Evolutionary conservation across 1,140 invertebrate species (phyloP).

Genomic region (Latrodectus geometricus): DNA sequence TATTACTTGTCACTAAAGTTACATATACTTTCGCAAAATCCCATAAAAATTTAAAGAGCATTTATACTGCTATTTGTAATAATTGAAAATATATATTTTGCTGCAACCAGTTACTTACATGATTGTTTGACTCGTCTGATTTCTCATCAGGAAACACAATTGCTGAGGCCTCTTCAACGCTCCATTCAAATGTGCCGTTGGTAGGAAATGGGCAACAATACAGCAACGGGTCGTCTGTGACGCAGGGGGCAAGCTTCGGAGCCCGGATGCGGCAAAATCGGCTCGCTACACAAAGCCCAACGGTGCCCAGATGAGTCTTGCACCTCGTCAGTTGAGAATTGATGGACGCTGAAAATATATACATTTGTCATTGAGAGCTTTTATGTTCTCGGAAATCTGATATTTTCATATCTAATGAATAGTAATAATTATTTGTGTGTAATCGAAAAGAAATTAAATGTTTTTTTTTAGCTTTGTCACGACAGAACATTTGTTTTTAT

Average conservation of each 20-base stretch:
- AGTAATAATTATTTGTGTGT: too few relatives aligned
- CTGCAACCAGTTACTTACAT: not conserved
- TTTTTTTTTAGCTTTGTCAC: too few relatives aligned
- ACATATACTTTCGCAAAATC: too few relatives aligned
- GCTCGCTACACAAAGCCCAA: slow-evolving; percentile 15
- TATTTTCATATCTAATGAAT: too few relatives aligned
- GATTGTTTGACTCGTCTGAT: not conserved
- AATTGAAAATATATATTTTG: not conserved
- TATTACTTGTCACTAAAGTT: too few relatives aligned
- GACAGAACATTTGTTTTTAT: too few relatives aligned
- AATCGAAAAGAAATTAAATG: too few relatives aligned
- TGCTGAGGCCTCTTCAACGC: not conserved
- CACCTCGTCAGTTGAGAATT: not conserved
- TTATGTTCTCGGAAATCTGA: too few relatives aligned
- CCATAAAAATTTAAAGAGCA: not conserved
- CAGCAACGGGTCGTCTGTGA: not conserved
- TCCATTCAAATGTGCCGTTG: not conserved
- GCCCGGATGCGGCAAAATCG: slow-evolving; percentile 2
- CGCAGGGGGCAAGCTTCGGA: not conserved
- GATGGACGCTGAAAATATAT: not conserved
- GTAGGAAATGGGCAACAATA: slow-evolving; percentile 34
- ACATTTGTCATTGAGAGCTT: too few relatives aligned
- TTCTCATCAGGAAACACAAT: slow-evolving; percentile 10
- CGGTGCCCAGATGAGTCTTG: not conserved
- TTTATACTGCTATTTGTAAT: not conserved